Evolutionary conservation across 2,113 vertebrate species (phyloP), one percentile per base, ranked within the genome.

Genomic region (Saiga tatarica): DNA sequence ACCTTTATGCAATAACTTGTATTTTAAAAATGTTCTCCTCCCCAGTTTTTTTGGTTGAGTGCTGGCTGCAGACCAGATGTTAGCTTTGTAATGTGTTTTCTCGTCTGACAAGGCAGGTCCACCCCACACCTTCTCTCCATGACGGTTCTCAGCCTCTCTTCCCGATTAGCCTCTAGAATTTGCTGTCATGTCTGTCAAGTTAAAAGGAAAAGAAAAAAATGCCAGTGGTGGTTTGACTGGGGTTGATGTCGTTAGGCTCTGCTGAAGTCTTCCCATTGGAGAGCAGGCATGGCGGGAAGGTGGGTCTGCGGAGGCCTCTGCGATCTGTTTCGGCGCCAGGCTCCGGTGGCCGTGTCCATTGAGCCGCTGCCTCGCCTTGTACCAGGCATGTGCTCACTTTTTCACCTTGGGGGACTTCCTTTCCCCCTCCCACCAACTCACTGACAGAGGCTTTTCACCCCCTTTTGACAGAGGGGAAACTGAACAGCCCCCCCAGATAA

Each of bases 301-400:
- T n/a, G 50, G 45, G 59, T 84, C 2, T 36, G 6, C 45, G 11
- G 36, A 50, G 45, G 52, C 45, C 28, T 88, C 30, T 39, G 13
- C 4, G 28, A 17, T 42, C 47, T 82, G 57, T 55, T 76, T 47
- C 28, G 78, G 71, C 0, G 2, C 21, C 36, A 23, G 0, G 9
- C 5, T 45, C 25, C 3, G 50, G 1, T 23, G 42, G 53, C 33
- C 36, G 2, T 3, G 5, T 14, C 36, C 67, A 30, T 17, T 8
- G 5, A 85, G 85, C 30, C 0, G 2, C 50, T 26, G 13, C 42
- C 1, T 4, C 0, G 0, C 16, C 1, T 3, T 1, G 1, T 25
- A 5, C 13, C 33, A 53, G 94, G n/a, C 47, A n/a, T 5, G 1
- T 3, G 4, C 33, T n/a, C 33, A 28, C 47, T 74, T 92, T 33